Base-by-base conservation (phyloP, 2,797 vertebrate genomes). In the Alcedo atthis region DNA sequence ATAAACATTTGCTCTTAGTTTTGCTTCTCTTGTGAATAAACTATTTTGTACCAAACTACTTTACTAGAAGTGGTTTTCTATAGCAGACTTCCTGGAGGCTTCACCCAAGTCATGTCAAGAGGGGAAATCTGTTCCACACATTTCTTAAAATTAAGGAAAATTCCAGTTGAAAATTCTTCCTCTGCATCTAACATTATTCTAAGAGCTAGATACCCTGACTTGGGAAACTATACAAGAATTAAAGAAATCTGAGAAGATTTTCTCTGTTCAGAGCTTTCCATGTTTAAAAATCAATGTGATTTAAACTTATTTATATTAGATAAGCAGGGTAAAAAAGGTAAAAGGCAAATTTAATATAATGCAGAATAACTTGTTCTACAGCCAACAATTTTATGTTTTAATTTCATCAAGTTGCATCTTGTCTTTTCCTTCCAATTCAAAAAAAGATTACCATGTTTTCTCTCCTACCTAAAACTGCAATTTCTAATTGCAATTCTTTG, bases 361-460 rank as follows among this genome's bases (percentile, higher is more conserved):
- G 8, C 24, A 75, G 42, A 93, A 20, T 49, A 93, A 75, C 54
- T 81, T 87, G 49, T 55, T 66, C 19, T 64, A 75, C 37, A 68
- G 66, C 16, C 49, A 93, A 68, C n/a, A 12, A 61, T n/a, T 68
- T 68, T 51, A 20, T 26, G 61, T 71, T 62, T 89, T 78, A 21
- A 64, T 54, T 83, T 95, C 15, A 71, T 81, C 94, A 71, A 78
- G 85, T 15, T 68, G 9, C 51, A 81, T 68, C 82, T 89, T 93
- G 77, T 15, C 54, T 71, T 85, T 84, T 77, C 75, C 48, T 64
- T 83, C 10, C 20, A 78, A 57, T 21, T 82, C 45, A 80, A 80
- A 22, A 24, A 32, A 30, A 14, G 12, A 57, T 32, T 57, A 57
- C 26, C 26, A 26, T 25, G 13, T 16, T 46, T 30, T 42, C 24